Percentiles rank a stretch among this genome's conserved stretches.
Conservation (phyloP, 2,113 vertebrate genomes). For the Ailurus styani region DNA sequence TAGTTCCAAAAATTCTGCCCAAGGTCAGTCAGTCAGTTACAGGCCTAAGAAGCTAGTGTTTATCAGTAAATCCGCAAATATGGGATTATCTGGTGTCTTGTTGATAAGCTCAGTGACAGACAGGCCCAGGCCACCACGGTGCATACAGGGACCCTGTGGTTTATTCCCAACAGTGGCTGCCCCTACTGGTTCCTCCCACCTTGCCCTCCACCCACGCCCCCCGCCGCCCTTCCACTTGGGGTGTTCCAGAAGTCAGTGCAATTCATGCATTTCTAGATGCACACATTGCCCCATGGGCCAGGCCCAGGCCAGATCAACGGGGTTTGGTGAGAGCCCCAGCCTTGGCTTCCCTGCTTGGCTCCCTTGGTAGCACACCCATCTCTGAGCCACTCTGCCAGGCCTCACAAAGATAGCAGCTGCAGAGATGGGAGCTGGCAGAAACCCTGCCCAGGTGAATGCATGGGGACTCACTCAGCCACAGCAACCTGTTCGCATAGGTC, state of each 20-base stretch:
- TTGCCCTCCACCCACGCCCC: not conserved
- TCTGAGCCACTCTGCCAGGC: no score
- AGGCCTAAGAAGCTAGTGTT: not conserved
- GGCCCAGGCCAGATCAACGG: not conserved
- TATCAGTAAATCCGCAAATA: not conserved
- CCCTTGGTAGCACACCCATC: not conserved
- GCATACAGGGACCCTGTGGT: fast-evolving
- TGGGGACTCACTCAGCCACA: not conserved
- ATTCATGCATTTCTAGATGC: not conserved
- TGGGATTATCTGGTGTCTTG: not conserved
- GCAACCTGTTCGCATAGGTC: not conserved
- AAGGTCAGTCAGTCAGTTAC: not conserved
- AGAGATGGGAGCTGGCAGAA: not conserved
- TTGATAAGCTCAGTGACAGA: not conserved
- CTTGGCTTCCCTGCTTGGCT: not conserved
- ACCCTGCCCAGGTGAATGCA: not conserved
- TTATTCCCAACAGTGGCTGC: not conserved
- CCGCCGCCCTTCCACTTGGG: fast-evolving
- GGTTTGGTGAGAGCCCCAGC: not conserved
- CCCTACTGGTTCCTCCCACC: not conserved
- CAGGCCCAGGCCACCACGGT: not conserved
- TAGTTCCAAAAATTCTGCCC: not conserved
- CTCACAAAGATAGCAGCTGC: not conserved
- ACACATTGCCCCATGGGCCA: not conserved
- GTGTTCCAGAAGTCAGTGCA: not conserved